Base-by-base conservation (phyloP, 2,888 invertebrate genomes). In the Cremastinae sp. region DNA sequence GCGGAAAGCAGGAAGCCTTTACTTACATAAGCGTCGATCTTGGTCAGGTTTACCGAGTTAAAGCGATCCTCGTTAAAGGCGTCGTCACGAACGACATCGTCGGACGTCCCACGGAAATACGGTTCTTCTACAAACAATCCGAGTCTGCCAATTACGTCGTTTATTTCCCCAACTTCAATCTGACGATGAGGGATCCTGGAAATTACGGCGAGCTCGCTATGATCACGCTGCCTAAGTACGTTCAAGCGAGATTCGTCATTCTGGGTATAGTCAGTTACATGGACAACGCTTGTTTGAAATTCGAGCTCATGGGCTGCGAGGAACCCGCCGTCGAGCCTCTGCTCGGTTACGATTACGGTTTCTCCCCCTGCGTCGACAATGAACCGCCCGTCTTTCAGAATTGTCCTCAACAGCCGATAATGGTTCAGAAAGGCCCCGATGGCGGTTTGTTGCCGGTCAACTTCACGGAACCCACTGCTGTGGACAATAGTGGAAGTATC, bases 381-480 rank as follows among this genome's bases (percentile, higher is more conserved):
- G 98, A 98, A 86, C 98, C 98, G 2, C 98, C 98, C 22, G 95
- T 96, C 7, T 98, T 98, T 93, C 96, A 96, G 90, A 98, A 98
- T 86, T 98, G 98, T 84, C 98, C 98, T 3, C 96, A 96, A 84
- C 96, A 97, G 85, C 97, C 98, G 7, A 95, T 98, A 59, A 92
- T 96, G 22, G 97, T 98, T 0, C 94, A 95, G 85, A 96, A 96
- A 68, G 97, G 97, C 84, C 93, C 94, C 0, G 95, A 96, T 82
- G 97, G 97, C 43, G 97, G 97, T n/a, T 91, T 98, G 49, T 90
- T 96, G 75, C 96, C 97, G 0, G 96, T 97, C 0, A 97, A 97
- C 88, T 98, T 97, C 85, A 96, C 97, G 0, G 97, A 98, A 88
- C 98, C 98, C 1, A 95, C 95, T 0, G 98, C 98, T 9, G 93